A percentile compares a stretch with the other conserved stretches of the same genome.
Conservation (phyloP, 2,797 vertebrate species). For the Lophius americanus region DNA sequence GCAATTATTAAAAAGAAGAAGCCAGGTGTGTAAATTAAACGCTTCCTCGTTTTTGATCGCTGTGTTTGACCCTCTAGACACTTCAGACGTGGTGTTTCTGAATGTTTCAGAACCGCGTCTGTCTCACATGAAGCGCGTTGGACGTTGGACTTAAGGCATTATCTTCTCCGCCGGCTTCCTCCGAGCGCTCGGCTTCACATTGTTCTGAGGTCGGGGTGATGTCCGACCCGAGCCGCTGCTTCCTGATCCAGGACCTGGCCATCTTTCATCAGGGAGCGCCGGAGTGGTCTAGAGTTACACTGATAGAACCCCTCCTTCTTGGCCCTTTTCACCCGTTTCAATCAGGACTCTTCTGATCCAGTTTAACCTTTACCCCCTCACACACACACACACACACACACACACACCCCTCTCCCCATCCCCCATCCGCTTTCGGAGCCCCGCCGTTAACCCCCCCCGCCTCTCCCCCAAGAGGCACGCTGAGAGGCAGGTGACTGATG, state of each 20-base stretch:
- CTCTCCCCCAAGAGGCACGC: constrained; percentile 56
- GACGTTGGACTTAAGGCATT: constrained; percentile 39
- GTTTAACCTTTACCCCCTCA: constrained; percentile 82
- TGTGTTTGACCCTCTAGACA: neutral
- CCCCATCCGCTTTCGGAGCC: constrained; percentile 27
- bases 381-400: neutral
- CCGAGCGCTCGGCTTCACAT: constrained; percentile 48
- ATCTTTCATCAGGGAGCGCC: constrained; percentile 61
- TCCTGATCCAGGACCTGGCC: constrained; percentile 56
- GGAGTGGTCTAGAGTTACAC: constrained; percentile 69
- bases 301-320: constrained; percentile 32
- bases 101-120: too few relatives aligned
- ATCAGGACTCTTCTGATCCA: constrained; percentile 84
- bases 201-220: constrained; percentile 55
- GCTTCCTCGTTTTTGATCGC: neutral
- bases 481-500: constrained; percentile 91
- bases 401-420: constrained; percentile 44
- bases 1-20: neutral
- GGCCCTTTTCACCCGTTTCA: constrained; percentile 71
- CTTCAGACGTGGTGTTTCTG: too few relatives aligned
- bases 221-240: constrained; percentile 53
- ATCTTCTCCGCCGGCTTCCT: constrained; percentile 53
- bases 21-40: neutral
- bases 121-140: neutral
- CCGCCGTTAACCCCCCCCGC: constrained; percentile 41